Evolutionary conservation across 2,113 vertebrate species (phyloP).

Genomic region (Phalacrocorax pelagicus): DNA sequence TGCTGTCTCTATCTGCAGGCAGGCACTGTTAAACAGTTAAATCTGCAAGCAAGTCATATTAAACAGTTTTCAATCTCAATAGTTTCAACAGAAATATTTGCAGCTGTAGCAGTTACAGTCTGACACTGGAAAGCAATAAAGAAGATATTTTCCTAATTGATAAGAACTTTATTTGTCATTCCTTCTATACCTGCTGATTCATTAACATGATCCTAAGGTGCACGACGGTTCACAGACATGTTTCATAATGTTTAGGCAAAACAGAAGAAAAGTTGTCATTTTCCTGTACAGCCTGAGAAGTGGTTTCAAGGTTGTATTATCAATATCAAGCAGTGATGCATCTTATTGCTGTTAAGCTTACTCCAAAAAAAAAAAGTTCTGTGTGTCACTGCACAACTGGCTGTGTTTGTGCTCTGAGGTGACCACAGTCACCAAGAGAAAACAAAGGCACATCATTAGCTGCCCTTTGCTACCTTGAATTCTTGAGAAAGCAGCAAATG

Average conservation of each 20-base stretch:
- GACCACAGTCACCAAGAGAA: background rate
- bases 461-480: background rate
- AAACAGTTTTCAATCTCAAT: background rate
- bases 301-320: background rate
- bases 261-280: background rate
- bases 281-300: background rate
- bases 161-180: background rate
- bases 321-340: background rate
- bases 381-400: background rate
- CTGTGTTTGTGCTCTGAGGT: background rate
- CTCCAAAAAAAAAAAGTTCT: background rate
- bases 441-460: background rate
- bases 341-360: background rate
- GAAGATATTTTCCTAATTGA: background rate
- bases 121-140: background rate
- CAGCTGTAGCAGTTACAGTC: background rate
- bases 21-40: background rate
- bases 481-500: background rate
- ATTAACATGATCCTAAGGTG: background rate
- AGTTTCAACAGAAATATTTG: background rate
- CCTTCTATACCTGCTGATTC: background rate
- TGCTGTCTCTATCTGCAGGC: background rate
- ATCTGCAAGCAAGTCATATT: background rate
- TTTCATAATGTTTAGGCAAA: background rate
- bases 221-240: fast-evolving